phyloP scores from a whole-genome alignment of 2,113 vertebrate species.

The Mus pahari region DNA sequence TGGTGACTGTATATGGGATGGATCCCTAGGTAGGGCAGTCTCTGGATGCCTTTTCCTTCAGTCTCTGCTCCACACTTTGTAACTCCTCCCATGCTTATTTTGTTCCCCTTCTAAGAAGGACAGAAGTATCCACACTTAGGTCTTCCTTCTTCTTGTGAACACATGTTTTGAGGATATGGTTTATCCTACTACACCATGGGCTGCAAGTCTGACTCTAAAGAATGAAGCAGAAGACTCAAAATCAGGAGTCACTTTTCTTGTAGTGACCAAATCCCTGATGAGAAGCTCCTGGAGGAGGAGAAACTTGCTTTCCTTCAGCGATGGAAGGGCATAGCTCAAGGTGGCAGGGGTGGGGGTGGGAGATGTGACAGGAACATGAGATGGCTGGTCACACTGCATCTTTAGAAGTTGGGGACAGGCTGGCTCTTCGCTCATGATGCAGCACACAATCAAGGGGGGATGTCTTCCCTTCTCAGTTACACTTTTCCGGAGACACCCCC shows the following conservation, averaged over 20 bases:
- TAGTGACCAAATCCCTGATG: neutral
- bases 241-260: neutral
- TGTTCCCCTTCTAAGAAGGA: no score
- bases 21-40: no score
- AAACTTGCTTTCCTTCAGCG: no score
- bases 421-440: neutral
- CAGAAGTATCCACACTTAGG: no score
- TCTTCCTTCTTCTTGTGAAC: neutral
- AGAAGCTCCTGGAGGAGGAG: neutral
- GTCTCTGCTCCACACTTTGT: no score
- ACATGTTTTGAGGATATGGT: neutral
- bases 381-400: no score
- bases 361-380: neutral
- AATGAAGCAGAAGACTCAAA: neutral
- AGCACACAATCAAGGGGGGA: neutral
- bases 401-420: neutral
- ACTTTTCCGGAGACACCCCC: neutral
- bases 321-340: neutral
- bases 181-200: neutral
- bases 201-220: constrained; percentile 20
- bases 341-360: neutral
- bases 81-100: no score
- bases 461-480: neutral
- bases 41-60: no score
- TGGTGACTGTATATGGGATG: no score